Evolutionary conservation across 2,797 vertebrate species (phyloP), one percentile per base, ranked within the genome.

Genomic region (Neoniphon sammara): DNA sequence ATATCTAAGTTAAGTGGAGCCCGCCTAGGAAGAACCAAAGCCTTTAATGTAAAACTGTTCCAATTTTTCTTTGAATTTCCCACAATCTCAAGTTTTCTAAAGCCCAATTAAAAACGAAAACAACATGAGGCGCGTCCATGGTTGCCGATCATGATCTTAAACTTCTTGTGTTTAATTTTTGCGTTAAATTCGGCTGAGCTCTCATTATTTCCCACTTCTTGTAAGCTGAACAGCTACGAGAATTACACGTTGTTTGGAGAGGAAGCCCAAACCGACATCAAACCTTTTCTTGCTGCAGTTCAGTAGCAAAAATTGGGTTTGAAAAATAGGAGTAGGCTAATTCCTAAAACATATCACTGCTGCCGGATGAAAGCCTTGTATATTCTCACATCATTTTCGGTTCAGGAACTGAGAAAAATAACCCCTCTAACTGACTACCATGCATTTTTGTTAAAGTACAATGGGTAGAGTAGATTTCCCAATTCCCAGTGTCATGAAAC

Each of bases 1-100:
- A 93, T 72, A 84, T 88, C 89, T 91, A 89, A 87, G 85, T 87
- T 84, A 85, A 89, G 82, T 89, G 78, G 66, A 90, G 86, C 83
- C 88, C 83, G 88, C 81, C 77, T 60, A 88, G 77, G 79, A 89
- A 89, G 84, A 89, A 88, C 74, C 72, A 84, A 88, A 83, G 58
- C 79, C 62, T 79, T 74, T 63, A 71, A 66, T 77, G 52, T 81
- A 77, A 83, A 88, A 80, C 54, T 52, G 44, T 30, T 61, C 12
- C 18, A 65, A 46, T 64, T 70, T 54, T 23, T 34, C 21, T 23
- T 20, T 59, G 14, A 36, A 21, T 20, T 44, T 21, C 25, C 57
- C 55, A 58, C 36, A n/a, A 42, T 36, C 54, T 17, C 56, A 47
- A 56, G 52, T 54, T 42, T 9, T n/a, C 18, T 25, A 54, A 53